These are phyloP conservation scores for Trissoscelio sp. DNA, from an alignment of 2,888 invertebrate genomes.

Conservation along the genomic window DNA sequence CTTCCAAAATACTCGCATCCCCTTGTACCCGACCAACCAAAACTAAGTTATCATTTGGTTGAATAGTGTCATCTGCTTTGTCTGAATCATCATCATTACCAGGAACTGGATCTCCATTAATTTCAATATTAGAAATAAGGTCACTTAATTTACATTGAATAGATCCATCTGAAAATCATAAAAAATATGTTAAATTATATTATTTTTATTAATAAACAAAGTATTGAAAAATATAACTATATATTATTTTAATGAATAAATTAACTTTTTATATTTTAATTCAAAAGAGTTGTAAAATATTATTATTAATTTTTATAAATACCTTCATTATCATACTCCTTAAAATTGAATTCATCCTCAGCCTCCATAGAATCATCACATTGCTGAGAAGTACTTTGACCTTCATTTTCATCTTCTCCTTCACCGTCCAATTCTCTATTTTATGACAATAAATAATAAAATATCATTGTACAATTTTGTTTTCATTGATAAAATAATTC, in stretches of 20 bases:
- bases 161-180: slow-evolving; percentile 72
- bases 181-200: neutral
- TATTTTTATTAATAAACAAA: neutral
- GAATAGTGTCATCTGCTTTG: slow-evolving; percentile 95
- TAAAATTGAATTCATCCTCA: slow-evolving; percentile 88
- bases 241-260: neutral
- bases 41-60: slow-evolving; percentile 94
- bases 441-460: no score
- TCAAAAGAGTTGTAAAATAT: neutral
- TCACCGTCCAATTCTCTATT: slow-evolving; percentile 86
- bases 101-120: slow-evolving; percentile 76
- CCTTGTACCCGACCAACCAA: slow-evolving; percentile 94
- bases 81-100: slow-evolving; percentile 86
- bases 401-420: slow-evolving; percentile 87
- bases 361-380: slow-evolving; percentile 70
- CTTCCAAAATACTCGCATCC: slow-evolving; percentile 94
- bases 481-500: no score
- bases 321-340: slow-evolving; percentile 90
- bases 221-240: neutral
- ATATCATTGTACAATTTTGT: no score
- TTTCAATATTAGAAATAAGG: slow-evolving; percentile 75
- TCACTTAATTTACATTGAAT: slow-evolving; percentile 78
- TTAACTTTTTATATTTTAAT: slow-evolving; percentile 64
- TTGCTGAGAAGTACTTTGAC: neutral
- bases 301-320: neutral